These are phyloP conservation scores for Odontesthes bonariensis DNA, from an alignment of 2,113 vertebrate genomes.

Conservation along the genomic window DNA sequence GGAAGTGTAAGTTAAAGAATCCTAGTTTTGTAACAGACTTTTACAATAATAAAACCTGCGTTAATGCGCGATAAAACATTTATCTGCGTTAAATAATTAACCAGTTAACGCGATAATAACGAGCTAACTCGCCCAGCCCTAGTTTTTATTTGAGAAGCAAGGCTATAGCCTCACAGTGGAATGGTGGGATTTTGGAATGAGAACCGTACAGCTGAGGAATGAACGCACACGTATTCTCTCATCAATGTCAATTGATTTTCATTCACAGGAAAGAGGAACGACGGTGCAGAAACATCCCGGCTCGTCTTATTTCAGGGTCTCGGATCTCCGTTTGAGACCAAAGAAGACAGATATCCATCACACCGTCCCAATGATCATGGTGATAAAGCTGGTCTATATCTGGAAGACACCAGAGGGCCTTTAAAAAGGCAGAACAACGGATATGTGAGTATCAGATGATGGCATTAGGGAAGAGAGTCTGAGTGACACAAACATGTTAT, in stretches of 20 bases:
- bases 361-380: constrained; percentile 32
- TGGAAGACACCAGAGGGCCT: constrained; percentile 61
- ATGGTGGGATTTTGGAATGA: background rate
- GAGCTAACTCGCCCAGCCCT: too few species aligned
- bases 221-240: background rate
- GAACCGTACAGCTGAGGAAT: constrained; percentile 2
- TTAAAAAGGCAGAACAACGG: constrained; percentile 59
- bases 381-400: constrained; percentile 71
- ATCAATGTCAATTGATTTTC: constrained; percentile 42
- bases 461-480: constrained; percentile 65
- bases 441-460: constrained; percentile 71
- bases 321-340: constrained; percentile 50
- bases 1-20: too few species aligned
- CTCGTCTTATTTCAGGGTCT: constrained; percentile 46
- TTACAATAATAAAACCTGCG: too few species aligned
- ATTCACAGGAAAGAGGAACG: constrained; percentile 34
- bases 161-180: background rate
- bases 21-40: too few species aligned
- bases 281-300: background rate
- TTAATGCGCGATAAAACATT: too few species aligned
- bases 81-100: too few species aligned
- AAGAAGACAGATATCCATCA: constrained; percentile 68
- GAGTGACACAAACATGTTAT: constrained; percentile 80
- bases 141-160: background rate
- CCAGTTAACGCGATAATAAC: too few species aligned